These are phyloP conservation scores for Malacosoma neustria DNA, from an alignment of 2,888 invertebrate genomes.

Conservation along the genomic window DNA sequence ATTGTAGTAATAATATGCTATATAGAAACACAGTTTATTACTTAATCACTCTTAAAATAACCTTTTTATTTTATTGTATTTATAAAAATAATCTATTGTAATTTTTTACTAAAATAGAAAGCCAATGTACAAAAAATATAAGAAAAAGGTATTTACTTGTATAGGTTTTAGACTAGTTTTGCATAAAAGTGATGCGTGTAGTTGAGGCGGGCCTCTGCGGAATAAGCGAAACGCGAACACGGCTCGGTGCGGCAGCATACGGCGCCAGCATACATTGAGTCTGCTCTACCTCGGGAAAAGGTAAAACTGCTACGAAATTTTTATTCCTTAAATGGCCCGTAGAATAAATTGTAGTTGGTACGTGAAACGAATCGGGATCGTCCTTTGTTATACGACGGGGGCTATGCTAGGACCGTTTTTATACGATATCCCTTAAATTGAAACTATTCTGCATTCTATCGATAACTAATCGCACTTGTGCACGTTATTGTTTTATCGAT, in stretches of 20 bases:
- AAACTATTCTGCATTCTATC: neutral
- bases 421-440: neutral
- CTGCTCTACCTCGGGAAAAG: slow-evolving; percentile 44
- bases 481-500: neutral
- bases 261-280: slow-evolving; percentile 44
- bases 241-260: slow-evolving; percentile 53
- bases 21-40: too few relatives aligned
- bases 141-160: too few relatives aligned
- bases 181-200: slow-evolving; percentile 22
- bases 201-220: neutral
- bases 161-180: too few relatives aligned
- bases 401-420: neutral
- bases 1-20: too few relatives aligned
- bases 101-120: too few relatives aligned
- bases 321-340: slow-evolving; percentile 51
- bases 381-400: slow-evolving; percentile 18
- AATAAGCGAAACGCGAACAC: slow-evolving; percentile 31
- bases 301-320: slow-evolving; percentile 52
- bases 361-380: slow-evolving; percentile 46
- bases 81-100: too few relatives aligned
- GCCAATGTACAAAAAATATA: too few relatives aligned
- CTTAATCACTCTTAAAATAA: too few relatives aligned
- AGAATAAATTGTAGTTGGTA: slow-evolving; percentile 55
- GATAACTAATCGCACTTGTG: neutral
- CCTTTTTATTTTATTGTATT: too few relatives aligned